Percentiles rank a stretch among this genome's conserved stretches.
These are phyloP conservation scores for Lepidothrix coronata DNA, from an alignment of 2,113 vertebrate species.

Conservation along the genomic window DNA sequence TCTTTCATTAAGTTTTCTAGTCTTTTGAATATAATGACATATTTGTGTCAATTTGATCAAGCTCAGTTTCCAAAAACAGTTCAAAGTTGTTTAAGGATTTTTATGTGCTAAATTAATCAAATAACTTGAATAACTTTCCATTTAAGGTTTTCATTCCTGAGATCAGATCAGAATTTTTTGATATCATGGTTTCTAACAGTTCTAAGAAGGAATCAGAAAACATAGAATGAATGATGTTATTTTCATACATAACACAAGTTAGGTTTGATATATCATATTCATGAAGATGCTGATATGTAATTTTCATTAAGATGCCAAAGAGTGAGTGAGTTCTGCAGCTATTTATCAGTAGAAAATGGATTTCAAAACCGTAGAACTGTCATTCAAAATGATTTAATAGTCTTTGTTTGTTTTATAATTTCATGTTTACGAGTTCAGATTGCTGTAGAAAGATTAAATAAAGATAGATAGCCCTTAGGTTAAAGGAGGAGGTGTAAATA, in stretches of 20 bases:
- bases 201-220: neutral
- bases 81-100: neutral
- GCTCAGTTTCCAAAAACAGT: neutral
- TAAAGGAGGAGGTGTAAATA: neutral
- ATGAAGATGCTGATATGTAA: neutral
- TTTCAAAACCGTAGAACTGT: neutral
- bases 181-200: neutral
- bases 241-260: neutral
- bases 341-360: neutral
- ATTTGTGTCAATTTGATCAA: neutral
- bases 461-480: neutral
- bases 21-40: neutral
- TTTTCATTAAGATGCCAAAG: neutral
- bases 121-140: slow-evolving; percentile 31
- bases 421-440: neutral
- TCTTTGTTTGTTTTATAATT: neutral
- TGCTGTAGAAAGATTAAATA: neutral
- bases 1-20: neutral
- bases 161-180: neutral
- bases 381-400: neutral
- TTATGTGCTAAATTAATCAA: neutral
- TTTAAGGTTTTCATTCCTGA: slow-evolving; percentile 16
- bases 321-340: neutral
- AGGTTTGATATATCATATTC: neutral
- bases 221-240: neutral